Evolutionary conservation across 2,888 invertebrate species (phyloP), one percentile per base, ranked within the genome.

Genomic region (Sarcophaga variegata): DNA sequence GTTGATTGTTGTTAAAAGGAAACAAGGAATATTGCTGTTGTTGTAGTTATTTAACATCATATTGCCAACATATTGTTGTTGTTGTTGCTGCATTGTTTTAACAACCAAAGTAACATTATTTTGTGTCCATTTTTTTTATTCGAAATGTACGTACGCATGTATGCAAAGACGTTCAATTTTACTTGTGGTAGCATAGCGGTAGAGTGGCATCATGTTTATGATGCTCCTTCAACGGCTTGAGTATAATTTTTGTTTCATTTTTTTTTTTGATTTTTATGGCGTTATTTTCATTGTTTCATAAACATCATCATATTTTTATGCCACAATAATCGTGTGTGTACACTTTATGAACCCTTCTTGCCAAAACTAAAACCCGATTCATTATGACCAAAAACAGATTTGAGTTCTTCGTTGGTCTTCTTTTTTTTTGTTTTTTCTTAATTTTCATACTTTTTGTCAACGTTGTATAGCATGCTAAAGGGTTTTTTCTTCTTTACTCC

Each of bases 331-430:
- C 17, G 14, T 59, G 59, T 76, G 45, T 76, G 45, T 75, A 62
- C 17, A 69, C 72, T 81, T 86, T 81, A 74, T 86, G 49, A 86
- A 81, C 83, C 66, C 83, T 83, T 83, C 49, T 20, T 54, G 12
- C 54, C 54, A 54, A 54, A 54, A 54, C 12, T 14, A 54, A 54
- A 54, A 54, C 80, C 25, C 63, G 72, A 83, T 81, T 87, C 83
- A 87, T 87, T 87, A 87, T 83, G 87, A 62, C 87, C 87, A 87
- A 87, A 87, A 84, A 79, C 66, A 84, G 84, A 79, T 71, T 79
- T 69, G 67, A 11, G 49, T 80, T 14, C 27, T 27, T 49, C 67
- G 59, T 47, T 22, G 11, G 12, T 47, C 0, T 74, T 22, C n/a
- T 37, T 66, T 4, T 49, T 45, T 2, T 72, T n/a, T 37, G 49